phyloP scores from a whole-genome alignment of 2,888 invertebrate species.

The Sepioteuthis lessoniana region DNA sequence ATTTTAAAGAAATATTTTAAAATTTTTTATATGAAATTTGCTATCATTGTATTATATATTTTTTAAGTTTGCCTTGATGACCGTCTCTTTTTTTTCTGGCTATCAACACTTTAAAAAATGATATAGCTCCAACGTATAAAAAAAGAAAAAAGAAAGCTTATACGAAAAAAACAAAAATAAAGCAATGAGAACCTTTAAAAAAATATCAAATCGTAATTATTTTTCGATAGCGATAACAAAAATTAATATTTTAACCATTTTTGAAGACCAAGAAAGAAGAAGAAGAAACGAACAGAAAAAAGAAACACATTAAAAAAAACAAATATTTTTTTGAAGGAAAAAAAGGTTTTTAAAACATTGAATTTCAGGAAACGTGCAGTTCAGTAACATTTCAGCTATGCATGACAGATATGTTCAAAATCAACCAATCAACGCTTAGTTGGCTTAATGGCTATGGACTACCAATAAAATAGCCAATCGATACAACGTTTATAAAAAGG shows the following conservation, averaged over 20 bases:
- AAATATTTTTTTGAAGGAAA: background rate
- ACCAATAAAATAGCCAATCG: background rate
- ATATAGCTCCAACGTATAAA: background rate
- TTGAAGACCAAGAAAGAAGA: conserved; percentile 33
- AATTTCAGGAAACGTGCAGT: background rate
- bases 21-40: too few species aligned
- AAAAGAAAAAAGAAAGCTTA: background rate
- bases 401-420: conserved; percentile 33
- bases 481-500: background rate
- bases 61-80: background rate
- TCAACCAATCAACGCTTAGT: conserved; percentile 6
- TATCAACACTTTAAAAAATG: background rate
- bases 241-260: background rate
- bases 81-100: background rate
- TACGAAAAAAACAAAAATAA: background rate
- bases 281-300: conserved; percentile 33
- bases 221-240: background rate
- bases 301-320: background rate
- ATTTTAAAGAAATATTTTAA: background rate
- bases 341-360: background rate
- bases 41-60: too few species aligned
- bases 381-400: background rate
- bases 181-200: background rate
- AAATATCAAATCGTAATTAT: background rate
- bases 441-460: conserved; percentile 20